phyloP scores from a whole-genome alignment of 2,113 vertebrate genomes.

The Malurus melanocephalus region DNA sequence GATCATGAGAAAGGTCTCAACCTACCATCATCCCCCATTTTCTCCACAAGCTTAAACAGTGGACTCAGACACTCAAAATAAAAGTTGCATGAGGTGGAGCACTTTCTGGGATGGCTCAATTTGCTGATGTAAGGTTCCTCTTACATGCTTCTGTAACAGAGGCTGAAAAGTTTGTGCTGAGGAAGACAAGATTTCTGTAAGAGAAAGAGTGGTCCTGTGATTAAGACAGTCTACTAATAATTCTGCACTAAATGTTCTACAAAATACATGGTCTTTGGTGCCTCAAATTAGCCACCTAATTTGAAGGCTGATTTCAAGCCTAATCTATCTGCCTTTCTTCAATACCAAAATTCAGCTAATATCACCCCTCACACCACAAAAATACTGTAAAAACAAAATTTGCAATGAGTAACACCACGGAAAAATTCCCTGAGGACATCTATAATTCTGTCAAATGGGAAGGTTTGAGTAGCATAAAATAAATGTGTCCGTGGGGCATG shows the following conservation, averaged over 20 bases:
- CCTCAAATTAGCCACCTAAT: background rate
- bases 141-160: background rate
- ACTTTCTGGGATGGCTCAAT: background rate
- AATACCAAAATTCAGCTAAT: background rate
- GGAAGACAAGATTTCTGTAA: background rate
- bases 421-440: background rate
- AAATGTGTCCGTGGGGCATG: background rate
- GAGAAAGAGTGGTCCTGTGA: background rate
- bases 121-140: background rate
- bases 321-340: background rate
- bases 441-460: background rate
- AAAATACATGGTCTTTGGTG: background rate
- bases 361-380: background rate
- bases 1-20: background rate
- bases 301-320: background rate
- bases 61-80: background rate
- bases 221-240: background rate
- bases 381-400: background rate
- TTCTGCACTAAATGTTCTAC: background rate
- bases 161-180: background rate
- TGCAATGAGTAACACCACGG: background rate
- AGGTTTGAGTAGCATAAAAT: background rate
- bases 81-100: background rate
- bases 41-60: background rate
- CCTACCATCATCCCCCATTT: background rate